phyloP scores from a whole-genome alignment of 2,797 vertebrate species.

The Perdix hodgsoniae region DNA sequence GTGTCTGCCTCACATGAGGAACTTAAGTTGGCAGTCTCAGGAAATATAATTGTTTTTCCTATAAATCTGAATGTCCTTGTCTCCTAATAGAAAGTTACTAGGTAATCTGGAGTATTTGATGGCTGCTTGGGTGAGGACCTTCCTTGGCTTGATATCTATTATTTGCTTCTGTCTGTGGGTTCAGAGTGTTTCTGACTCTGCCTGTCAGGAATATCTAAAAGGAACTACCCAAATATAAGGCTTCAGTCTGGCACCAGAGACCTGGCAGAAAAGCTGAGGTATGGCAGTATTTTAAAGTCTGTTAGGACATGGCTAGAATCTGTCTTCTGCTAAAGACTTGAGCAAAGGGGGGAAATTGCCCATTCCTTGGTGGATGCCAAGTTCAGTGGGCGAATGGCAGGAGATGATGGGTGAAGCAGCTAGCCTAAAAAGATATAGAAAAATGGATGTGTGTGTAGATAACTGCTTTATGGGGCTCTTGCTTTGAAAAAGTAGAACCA shows the following conservation, averaged over 20 bases:
- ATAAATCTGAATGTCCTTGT: background rate
- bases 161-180: background rate
- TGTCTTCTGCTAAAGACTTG: background rate
- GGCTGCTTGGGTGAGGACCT: background rate
- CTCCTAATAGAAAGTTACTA: background rate
- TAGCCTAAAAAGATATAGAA: background rate
- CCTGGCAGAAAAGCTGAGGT: conserved; percentile 7
- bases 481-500: background rate
- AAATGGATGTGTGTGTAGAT: background rate
- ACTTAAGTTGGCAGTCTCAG: background rate
- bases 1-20: background rate
- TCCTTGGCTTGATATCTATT: background rate
- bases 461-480: background rate
- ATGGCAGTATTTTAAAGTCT: conserved; percentile 15
- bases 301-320: conserved; percentile 7
- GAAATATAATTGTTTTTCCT: background rate
- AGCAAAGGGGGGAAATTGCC: background rate
- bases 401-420: background rate
- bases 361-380: background rate
- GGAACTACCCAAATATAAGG: background rate
- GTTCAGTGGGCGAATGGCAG: background rate
- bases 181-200: background rate
- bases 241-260: background rate
- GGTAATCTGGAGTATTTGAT: background rate
- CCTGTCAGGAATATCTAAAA: conserved; percentile 13